Base-by-base conservation (phyloP, 2,888 invertebrate species). In the Hybos culiciformis region DNA sequence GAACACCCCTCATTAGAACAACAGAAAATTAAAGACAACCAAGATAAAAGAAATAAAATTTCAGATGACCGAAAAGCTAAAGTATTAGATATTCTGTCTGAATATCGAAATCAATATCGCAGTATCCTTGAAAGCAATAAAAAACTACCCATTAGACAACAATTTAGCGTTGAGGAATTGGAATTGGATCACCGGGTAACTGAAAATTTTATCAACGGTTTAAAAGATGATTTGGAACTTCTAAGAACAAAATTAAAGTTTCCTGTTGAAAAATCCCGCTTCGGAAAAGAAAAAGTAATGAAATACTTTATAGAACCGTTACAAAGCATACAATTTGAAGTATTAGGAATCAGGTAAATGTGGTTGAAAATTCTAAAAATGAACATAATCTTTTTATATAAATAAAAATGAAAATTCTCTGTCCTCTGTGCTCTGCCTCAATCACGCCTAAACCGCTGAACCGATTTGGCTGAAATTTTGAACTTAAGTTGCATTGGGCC, bases 131-230 rank as follows among this genome's bases (percentile, higher is more conserved):
- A 44, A 14, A 38, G 67, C 41, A 86, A 86, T 57, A 65, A 69
- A 1, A 57, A 59, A 1, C 58, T 87, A 7, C 74, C 78, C 0
- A 56, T 59, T 2, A 77, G 77, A 1, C 77, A 83, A 57, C 66
- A 67, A 45, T 62, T 77, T 29, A 54, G 68, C 1, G 70, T 72
- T 54, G 70, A 75, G 33, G 73, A 79, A 44, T 69, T 86, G 9
- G 73, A 77, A 37, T 63, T 86, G 1, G 83, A 87, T 58, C 63
- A 69, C 1, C 70, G 83, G 37, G 78, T 85, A 3, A 70, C 76
- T 0, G 62, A 65, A 12, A 75, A 80, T 44, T 71, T 82, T 41
- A 70, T 77, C 33, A 58, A 65, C 3, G 72, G 73, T 41, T 59
- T 83, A 5, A 68, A 74, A 2, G 70, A 70, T 1, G 74, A 81